A percentile compares a stretch with the other conserved stretches of the same genome.
These are phyloP conservation scores for Aporophyla lueneburgensis DNA, from an alignment of 2,888 invertebrate species.

Conservation along the genomic window DNA sequence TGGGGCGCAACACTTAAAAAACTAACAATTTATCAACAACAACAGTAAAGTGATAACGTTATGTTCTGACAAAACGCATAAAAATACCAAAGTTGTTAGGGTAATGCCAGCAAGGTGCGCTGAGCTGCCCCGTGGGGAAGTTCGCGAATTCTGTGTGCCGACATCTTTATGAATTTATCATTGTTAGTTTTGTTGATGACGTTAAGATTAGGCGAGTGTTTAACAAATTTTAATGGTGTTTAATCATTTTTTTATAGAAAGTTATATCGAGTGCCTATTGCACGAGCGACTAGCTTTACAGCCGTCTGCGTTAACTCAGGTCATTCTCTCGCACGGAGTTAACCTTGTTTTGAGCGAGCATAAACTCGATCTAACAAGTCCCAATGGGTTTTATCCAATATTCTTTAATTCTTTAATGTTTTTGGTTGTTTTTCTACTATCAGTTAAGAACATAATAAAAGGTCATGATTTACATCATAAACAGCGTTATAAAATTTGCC, in stretches of 20 bases:
- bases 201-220: conserved; percentile 56
- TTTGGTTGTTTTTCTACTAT: conserved; percentile 44
- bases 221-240: conserved; percentile 35
- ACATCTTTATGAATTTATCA: conserved; percentile 31
- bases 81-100: conserved; percentile 55
- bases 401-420: conserved; percentile 8
- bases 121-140: conserved; percentile 18
- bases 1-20: conserved; percentile 87
- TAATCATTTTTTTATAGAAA: conserved; percentile 42
- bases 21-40: conserved; percentile 84
- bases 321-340: conserved; percentile 73
- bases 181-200: conserved; percentile 51
- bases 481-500: conserved; percentile 76
- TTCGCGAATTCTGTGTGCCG: conserved; percentile 7
- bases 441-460: conserved; percentile 50
- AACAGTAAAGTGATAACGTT: conserved; percentile 80
- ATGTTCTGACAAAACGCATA: conserved; percentile 61
- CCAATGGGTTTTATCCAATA: conserved; percentile 7
- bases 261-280: conserved; percentile 51
- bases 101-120: conserved; percentile 24
- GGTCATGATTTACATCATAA: conserved; percentile 73
- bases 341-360: conserved; percentile 41
- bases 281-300: conserved; percentile 38
- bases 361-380: conserved; percentile 29
- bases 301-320: conserved; percentile 33